Evolutionary conservation across 2,797 vertebrate genomes (phyloP).

Genomic region (Myotis findleyi): DNA sequence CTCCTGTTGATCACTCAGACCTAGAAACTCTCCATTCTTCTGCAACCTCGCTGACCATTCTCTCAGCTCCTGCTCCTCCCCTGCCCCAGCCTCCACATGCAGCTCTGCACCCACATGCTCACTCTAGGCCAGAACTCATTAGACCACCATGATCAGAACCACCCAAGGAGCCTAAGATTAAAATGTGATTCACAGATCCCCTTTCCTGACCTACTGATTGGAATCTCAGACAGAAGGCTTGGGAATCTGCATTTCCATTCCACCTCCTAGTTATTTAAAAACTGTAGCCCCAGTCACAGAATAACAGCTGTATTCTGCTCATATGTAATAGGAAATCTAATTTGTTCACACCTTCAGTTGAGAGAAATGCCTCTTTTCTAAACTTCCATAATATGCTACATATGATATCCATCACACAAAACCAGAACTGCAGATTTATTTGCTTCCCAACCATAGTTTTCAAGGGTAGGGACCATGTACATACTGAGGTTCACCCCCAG

Average conservation of each 20-base stretch:
- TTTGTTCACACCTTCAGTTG: not conserved
- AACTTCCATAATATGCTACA: not conserved
- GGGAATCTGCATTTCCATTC: not conserved
- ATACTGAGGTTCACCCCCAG: not conserved
- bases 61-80: not conserved
- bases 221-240: not conserved
- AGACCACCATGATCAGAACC: not conserved
- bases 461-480: not conserved
- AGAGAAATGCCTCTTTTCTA: slow-evolving; percentile 2
- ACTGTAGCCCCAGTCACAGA: not conserved
- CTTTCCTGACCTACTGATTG: not conserved
- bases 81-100: not conserved
- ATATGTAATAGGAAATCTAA: not conserved
- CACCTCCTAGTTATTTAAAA: not conserved
- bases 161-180: not conserved
- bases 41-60: not conserved
- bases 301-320: not conserved
- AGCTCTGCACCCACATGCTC: not conserved
- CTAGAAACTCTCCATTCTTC: not conserved
- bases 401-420: not conserved
- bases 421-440: not conserved
- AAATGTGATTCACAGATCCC: not conserved
- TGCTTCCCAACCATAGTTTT: not conserved
- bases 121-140: not conserved
- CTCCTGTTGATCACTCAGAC: not conserved